A percentile compares a stretch with the other conserved stretches of the same genome.
Evolutionary conservation across 92 coral and sea anemone species (phyloP).

Genomic region (Anthopleura xanthogrammica): DNA sequence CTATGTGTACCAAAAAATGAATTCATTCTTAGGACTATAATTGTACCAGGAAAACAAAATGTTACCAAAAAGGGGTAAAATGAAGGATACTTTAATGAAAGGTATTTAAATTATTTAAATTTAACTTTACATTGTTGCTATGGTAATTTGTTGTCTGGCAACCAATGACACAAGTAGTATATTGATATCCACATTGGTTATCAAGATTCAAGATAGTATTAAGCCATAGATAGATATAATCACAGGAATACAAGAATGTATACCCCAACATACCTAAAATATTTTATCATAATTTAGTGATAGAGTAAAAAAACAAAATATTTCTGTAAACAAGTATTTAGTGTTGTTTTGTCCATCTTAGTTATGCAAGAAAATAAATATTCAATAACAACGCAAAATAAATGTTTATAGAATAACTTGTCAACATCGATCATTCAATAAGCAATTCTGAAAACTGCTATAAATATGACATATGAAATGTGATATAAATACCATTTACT

Average conservation of each 20-base stretch:
- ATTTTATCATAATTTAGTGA: not conserved
- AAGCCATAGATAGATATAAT: not conserved
- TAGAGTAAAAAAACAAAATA: not conserved
- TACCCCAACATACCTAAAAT: not conserved
- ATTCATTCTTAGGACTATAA: too few relatives aligned
- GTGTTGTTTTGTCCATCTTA: not conserved
- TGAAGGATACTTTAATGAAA: not conserved
- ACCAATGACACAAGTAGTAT: not conserved
- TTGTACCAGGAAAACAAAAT: too few relatives aligned
- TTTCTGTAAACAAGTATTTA: not conserved
- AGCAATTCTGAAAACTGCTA: not conserved
- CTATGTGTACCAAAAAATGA: too few relatives aligned
- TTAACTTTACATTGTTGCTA: not conserved
- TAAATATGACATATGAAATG: not conserved
- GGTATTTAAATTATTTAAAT: not conserved
- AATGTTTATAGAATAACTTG: slow-evolving; percentile 7
- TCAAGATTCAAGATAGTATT: not conserved
- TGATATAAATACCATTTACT: not conserved
- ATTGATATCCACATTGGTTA: not conserved
- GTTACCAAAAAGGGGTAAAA: not conserved
- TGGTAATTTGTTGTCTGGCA: not conserved
- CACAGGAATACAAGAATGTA: not conserved
- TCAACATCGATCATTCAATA: not conserved
- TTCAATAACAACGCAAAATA: not conserved
- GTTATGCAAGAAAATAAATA: not conserved